These are phyloP conservation scores for Bombyx huttoni DNA, from an alignment of 2,888 invertebrate genomes.

Conservation along the genomic window DNA sequence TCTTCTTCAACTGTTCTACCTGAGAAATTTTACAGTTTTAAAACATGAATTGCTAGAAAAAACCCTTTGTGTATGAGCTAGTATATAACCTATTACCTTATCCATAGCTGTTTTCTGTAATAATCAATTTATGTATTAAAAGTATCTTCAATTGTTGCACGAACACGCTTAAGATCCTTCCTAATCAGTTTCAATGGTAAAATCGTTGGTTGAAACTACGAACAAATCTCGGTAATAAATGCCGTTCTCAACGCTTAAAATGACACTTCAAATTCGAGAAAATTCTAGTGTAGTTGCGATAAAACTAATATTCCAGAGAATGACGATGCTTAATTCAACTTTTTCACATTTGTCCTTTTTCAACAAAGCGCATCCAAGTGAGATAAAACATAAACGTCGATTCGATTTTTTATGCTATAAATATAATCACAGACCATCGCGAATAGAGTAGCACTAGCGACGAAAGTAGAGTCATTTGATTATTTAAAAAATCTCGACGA, in stretches of 20 bases:
- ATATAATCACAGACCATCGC: no score
- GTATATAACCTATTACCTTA: slow-evolving; percentile 61
- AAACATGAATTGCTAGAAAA: slow-evolving; percentile 5
- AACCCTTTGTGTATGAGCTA: slow-evolving; percentile 6
- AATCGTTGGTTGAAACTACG: background rate
- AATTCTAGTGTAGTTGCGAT: slow-evolving; percentile 37
- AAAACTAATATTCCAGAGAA: slow-evolving; percentile 14
- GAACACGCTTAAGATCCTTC: slow-evolving; percentile 4
- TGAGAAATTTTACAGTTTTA: slow-evolving; percentile 39
- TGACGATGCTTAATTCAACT: background rate
- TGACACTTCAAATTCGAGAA: slow-evolving; percentile 66
- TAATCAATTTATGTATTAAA: slow-evolving; percentile 12
- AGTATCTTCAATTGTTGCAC: slow-evolving; percentile 2
- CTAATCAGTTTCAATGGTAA: background rate
- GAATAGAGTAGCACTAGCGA: no score
- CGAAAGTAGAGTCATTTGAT: no score
- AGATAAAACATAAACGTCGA: no score
- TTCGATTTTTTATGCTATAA: no score
- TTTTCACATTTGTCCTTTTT: no score
- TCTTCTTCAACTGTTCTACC: slow-evolving; percentile 87
- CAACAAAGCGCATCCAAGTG: no score
- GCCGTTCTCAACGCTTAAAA: slow-evolving; percentile 15
- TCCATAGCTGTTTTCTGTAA: slow-evolving; percentile 38
- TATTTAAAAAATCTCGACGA: no score
- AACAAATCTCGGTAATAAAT: background rate